These are phyloP conservation scores for Prunella strophiata DNA, from an alignment of 2,797 vertebrate species.

Conservation along the genomic window DNA sequence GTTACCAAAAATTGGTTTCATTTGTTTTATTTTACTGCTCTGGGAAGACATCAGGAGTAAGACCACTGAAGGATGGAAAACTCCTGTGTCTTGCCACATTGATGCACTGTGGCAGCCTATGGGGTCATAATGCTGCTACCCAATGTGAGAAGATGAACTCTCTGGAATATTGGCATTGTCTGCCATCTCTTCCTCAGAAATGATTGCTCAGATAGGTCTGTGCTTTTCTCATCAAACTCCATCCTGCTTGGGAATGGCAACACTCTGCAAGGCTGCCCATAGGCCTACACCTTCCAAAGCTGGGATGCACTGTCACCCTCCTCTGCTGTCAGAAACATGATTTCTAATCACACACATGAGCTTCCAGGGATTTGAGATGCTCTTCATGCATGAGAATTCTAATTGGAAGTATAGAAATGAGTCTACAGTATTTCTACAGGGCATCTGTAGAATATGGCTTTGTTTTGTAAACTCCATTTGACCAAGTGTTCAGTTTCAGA, in stretches of 20 bases:
- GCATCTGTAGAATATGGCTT: neutral
- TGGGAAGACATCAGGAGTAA: neutral
- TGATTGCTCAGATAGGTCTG: neutral
- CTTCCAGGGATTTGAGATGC: neutral
- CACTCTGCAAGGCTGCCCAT: neutral
- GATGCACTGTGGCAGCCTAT: neutral
- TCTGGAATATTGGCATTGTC: neutral
- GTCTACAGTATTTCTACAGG: neutral
- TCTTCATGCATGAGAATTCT: neutral
- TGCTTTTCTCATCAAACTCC: neutral
- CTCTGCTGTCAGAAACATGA: neutral
- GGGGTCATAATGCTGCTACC: neutral
- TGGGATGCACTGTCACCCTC: neutral
- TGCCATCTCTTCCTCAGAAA: neutral
- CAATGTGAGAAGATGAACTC: neutral
- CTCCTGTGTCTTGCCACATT: neutral
- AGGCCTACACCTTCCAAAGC: rapidly evolving
- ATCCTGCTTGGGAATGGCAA: neutral
- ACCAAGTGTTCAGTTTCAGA: neutral
- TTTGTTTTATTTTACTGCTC: neutral
- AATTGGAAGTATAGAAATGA: neutral
- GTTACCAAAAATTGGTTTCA: neutral
- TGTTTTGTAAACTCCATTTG: neutral
- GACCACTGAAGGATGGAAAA: neutral
- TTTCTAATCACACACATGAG: neutral